Conservation (phyloP, 2,113 vertebrate genomes). For the Cebus imitator region DNA sequence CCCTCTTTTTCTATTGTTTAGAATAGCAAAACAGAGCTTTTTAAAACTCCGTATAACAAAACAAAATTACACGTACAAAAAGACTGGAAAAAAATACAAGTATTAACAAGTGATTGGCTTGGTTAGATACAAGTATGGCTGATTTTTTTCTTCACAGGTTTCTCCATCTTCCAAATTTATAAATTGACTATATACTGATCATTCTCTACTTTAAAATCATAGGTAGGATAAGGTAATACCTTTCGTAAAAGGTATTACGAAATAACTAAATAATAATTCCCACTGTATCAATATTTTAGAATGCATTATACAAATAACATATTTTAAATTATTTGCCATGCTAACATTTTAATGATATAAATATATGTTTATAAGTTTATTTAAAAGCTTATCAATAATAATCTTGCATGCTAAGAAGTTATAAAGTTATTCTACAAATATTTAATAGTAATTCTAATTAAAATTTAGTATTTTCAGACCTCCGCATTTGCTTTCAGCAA, state of each 20-base stretch:
- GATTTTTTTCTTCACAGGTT: not conserved
- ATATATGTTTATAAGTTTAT: not conserved
- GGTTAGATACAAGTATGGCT: not conserved
- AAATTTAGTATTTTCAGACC: not conserved
- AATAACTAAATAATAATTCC: not conserved
- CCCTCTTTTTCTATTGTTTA: no score
- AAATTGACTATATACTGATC: not conserved
- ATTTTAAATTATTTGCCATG: not conserved
- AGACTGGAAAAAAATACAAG: not conserved
- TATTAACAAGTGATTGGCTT: not conserved
- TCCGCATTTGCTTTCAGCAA: not conserved
- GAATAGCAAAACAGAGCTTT: not conserved
- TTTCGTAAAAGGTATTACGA: not conserved
- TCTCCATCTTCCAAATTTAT: not conserved
- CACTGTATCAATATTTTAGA: not conserved
- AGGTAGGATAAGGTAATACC: no score
- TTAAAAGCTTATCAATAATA: no score
- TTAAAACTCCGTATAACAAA: not conserved
- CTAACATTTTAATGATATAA: not conserved
- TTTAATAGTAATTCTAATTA: not conserved
- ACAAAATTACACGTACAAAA: not conserved
- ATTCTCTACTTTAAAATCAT: conserved; percentile 2
- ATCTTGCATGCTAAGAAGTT: not conserved
- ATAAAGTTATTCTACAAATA: not conserved
- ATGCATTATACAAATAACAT: not conserved